Conservation (phyloP, 2,797 vertebrate genomes). For the Mus caroli region DNA sequence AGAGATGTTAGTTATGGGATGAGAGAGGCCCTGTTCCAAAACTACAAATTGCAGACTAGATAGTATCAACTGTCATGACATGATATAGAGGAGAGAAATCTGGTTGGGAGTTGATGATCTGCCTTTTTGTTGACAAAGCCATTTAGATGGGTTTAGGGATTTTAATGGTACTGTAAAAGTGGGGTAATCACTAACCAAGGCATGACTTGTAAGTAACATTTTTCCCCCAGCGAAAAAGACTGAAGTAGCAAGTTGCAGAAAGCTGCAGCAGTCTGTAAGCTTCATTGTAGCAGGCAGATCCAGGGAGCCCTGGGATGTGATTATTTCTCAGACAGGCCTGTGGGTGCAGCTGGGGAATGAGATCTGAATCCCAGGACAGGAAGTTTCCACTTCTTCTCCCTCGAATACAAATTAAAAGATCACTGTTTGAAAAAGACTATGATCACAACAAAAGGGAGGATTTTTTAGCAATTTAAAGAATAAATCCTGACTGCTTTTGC, state of each 20-base stretch:
- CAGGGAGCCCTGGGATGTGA: not conserved
- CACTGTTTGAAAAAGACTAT: slow-evolving; percentile 43
- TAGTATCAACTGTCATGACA: not conserved
- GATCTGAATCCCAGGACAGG: slow-evolving; percentile 24
- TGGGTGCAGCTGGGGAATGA: slow-evolving; percentile 51
- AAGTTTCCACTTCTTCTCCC: not conserved
- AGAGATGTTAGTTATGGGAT: not conserved
- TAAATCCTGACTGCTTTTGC: slow-evolving; percentile 55
- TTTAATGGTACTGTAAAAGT: slow-evolving; percentile 47
- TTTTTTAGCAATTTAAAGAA: slow-evolving; percentile 36
- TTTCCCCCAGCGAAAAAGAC: slow-evolving; percentile 51
- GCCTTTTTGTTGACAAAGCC: slow-evolving; percentile 60
- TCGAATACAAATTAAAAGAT: slow-evolving; percentile 63
- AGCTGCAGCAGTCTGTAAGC: slow-evolving; percentile 1
- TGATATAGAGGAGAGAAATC: not conserved
- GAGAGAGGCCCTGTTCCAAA: not conserved
- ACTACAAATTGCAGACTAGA: not conserved
- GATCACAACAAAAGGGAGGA: not conserved
- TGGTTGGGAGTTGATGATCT: slow-evolving; percentile 9
- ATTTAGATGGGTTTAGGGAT: slow-evolving; percentile 30
- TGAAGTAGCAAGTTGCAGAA: not conserved
- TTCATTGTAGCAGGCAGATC: not conserved
- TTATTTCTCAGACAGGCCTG: slow-evolving; percentile 17
- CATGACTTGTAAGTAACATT: slow-evolving; percentile 31
- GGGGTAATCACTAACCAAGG: slow-evolving; percentile 42